These are phyloP conservation scores for Lasioglossum albipes DNA, from an alignment of 1,140 invertebrate genomes.

Conservation along the genomic window DNA sequence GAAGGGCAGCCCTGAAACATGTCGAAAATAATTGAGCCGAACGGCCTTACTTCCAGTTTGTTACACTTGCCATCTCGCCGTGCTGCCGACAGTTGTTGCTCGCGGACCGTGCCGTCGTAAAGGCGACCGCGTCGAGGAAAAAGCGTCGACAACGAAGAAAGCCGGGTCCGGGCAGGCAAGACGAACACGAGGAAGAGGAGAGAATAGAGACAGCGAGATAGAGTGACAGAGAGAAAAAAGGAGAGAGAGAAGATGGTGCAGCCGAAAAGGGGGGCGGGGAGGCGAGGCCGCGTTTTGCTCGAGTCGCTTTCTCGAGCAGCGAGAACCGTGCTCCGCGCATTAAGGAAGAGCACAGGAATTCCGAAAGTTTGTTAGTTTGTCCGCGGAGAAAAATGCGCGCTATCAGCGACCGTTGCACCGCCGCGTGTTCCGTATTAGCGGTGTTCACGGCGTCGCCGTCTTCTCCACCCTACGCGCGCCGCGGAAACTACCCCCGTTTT, in stretches of 20 bases:
- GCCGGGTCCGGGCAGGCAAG: too few relatives aligned
- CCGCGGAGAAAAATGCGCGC: conserved; percentile 17
- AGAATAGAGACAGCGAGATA: background rate
- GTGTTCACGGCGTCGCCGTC: background rate
- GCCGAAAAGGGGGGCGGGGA: too few relatives aligned
- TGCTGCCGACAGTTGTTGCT: conserved; percentile 29
- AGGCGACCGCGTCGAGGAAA: conserved; percentile 38
- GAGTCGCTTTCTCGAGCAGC: background rate
- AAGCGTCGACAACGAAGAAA: background rate
- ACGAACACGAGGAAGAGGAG: background rate
- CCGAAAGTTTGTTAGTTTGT: conserved; percentile 36
- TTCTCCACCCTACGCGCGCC: background rate
- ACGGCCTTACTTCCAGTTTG: conserved; percentile 46
- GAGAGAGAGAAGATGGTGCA: background rate
- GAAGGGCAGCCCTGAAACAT: conserved; percentile 38
- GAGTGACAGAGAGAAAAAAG: background rate
- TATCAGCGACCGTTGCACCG: conserved; percentile 2
- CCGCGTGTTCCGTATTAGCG: background rate
- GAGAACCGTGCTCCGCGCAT: background rate
- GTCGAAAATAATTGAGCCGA: conserved; percentile 61
- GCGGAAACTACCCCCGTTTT: background rate
- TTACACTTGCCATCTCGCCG: conserved; percentile 40
- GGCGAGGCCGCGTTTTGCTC: conserved; percentile 17
- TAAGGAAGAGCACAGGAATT: conserved; percentile 24
- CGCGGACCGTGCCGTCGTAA: conserved; percentile 40